Conservation (phyloP, 2,888 invertebrate species). For the Formica aserva region DNA sequence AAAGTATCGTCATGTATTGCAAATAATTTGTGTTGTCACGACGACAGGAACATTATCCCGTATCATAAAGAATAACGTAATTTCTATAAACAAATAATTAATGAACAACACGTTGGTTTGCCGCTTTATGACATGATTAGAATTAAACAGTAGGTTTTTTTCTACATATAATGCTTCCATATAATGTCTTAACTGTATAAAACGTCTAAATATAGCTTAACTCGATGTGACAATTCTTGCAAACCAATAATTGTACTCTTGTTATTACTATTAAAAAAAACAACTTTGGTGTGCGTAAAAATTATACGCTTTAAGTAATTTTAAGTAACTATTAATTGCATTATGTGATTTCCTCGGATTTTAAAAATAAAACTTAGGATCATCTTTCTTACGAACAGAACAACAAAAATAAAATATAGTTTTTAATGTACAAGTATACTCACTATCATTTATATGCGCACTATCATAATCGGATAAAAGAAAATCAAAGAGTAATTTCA, state of each 20-base stretch:
- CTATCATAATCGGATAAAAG: background rate
- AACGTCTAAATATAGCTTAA: background rate
- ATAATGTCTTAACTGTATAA: slow-evolving; percentile 4
- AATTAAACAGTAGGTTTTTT: slow-evolving; percentile 17
- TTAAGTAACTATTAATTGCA: slow-evolving; percentile 53
- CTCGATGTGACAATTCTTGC: slow-evolving; percentile 27
- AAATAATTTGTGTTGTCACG: slow-evolving; percentile 58
- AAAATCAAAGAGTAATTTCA: background rate
- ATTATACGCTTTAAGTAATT: slow-evolving; percentile 54
- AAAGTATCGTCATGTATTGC: slow-evolving; percentile 69
- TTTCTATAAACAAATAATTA: slow-evolving; percentile 54
- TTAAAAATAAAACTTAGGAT: slow-evolving; percentile 38
- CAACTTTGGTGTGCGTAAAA: slow-evolving; percentile 70
- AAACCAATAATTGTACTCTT: slow-evolving; percentile 63
- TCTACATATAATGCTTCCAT: slow-evolving; percentile 18
- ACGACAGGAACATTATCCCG: slow-evolving; percentile 75
- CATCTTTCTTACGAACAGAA: background rate
- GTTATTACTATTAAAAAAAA: slow-evolving; percentile 55
- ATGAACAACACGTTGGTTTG: slow-evolving; percentile 58
- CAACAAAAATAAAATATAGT: background rate
- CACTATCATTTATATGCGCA: background rate
- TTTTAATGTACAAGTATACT: slow-evolving; percentile 15
- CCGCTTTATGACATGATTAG: background rate
- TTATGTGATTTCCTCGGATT: slow-evolving; percentile 30
- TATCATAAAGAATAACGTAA: slow-evolving; percentile 63